A percentile compares a stretch with the other conserved stretches of the same genome.
Conservation (phyloP, 2,797 vertebrate genomes). For the Oreortyx pictus region DNA sequence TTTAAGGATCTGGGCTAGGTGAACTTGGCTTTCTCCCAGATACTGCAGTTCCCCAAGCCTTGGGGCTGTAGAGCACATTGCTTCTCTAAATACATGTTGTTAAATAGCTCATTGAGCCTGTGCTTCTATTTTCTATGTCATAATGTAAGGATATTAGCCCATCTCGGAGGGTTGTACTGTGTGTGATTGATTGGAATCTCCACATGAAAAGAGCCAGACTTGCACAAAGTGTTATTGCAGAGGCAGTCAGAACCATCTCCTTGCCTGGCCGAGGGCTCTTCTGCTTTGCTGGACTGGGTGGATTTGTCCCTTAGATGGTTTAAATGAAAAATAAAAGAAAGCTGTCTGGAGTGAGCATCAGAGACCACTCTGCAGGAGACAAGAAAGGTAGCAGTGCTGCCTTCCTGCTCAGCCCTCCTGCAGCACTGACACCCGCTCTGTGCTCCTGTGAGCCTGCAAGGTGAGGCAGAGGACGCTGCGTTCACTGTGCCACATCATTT, state of each 20-base stretch:
- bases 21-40: background rate
- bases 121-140: background rate
- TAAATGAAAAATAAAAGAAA: background rate
- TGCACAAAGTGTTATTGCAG: background rate
- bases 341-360: background rate
- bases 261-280: background rate
- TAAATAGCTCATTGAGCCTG: background rate
- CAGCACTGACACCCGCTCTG: accelerated
- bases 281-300: background rate
- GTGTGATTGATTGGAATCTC: background rate
- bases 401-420: background rate
- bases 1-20: background rate
- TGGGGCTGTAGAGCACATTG: background rate
- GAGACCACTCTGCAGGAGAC: background rate
- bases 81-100: background rate
- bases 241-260: background rate
- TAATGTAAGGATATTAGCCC: background rate
- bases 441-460: background rate
- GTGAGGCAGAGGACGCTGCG: slow-evolving; percentile 22
- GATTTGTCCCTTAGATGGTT: background rate
- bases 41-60: background rate
- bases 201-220: background rate
- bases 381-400: background rate
- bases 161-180: background rate
- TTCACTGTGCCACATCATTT: background rate